A percentile compares a stretch with the other conserved stretches of the same genome.
phyloP scores from a whole-genome alignment of 2,888 invertebrate genomes.

The Agrotis puta region DNA sequence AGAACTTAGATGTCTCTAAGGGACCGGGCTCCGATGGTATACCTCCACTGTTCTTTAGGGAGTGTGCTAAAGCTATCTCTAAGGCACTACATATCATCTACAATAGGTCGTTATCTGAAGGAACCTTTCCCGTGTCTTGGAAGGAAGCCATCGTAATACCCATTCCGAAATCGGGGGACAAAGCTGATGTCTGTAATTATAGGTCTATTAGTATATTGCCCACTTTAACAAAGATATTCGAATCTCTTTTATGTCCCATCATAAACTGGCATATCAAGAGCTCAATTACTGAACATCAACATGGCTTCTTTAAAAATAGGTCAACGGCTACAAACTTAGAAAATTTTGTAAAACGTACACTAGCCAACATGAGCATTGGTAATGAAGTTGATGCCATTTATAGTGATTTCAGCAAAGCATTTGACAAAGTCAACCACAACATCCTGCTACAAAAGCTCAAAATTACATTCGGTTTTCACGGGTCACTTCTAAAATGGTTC shows the following conservation, averaged over 20 bases:
- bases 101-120: neutral
- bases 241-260: neutral
- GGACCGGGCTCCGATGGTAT: conserved; percentile 5
- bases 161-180: neutral
- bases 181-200: conserved; percentile 1
- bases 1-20: conserved; percentile 3
- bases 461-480: too few species aligned
- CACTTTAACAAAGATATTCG: neutral
- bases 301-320: conserved; percentile 1
- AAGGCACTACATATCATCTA: neutral
- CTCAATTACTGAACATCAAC: neutral
- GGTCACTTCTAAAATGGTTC: too few species aligned
- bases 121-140: neutral
- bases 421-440: conserved; percentile 1
- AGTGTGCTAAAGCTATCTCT: neutral
- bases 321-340: conserved; percentile 3
- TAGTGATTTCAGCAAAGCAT: neutral
- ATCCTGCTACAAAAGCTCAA: neutral
- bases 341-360: neutral
- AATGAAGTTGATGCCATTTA: neutral
- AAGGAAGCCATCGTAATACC: conserved; percentile 2
- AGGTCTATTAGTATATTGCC: neutral
- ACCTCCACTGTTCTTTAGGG: conserved; percentile 6
- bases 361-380: neutral
- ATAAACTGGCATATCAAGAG: neutral